Percentiles rank a stretch among this genome's conserved stretches.
These are phyloP conservation scores for Thera britannica DNA, from an alignment of 2,888 invertebrate genomes.

Conservation along the genomic window DNA sequence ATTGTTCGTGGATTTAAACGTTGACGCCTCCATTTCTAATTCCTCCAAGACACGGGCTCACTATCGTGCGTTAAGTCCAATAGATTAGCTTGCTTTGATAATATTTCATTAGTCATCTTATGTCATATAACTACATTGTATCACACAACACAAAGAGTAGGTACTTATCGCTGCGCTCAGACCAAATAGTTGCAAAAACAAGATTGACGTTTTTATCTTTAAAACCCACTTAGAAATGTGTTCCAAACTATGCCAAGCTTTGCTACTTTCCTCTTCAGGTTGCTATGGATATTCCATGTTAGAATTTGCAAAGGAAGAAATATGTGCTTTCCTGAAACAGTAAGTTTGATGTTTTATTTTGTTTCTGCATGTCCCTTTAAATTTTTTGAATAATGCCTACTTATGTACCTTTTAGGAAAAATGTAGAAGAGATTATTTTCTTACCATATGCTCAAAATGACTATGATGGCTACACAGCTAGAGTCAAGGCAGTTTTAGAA, in stretches of 20 bases:
- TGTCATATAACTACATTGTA: too few species aligned
- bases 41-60: too few species aligned
- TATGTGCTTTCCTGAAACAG: conserved; percentile 85
- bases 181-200: too few species aligned
- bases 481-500: conserved; percentile 83
- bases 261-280: conserved; percentile 89
- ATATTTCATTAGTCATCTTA: too few species aligned
- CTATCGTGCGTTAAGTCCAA: too few species aligned
- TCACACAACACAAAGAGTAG: too few species aligned
- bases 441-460: conserved; percentile 90
- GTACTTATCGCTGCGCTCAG: too few species aligned
- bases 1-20: too few species aligned
- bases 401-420: conserved; percentile 79
- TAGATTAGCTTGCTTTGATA: too few species aligned
- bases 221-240: conserved; percentile 19
- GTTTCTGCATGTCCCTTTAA: neutral
- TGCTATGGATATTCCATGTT: conserved; percentile 87
- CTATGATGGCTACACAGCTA: conserved; percentile 87
- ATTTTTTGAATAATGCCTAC: neutral
- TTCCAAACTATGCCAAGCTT: conserved; percentile 74
- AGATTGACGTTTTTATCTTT: too few species aligned
- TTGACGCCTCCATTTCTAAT: too few species aligned
- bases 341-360: conserved; percentile 60
- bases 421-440: conserved; percentile 87
- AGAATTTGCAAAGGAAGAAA: conserved; percentile 87